Base-by-base conservation (phyloP, 2,113 vertebrate genomes). In the Oreochromis spilurus region DNA sequence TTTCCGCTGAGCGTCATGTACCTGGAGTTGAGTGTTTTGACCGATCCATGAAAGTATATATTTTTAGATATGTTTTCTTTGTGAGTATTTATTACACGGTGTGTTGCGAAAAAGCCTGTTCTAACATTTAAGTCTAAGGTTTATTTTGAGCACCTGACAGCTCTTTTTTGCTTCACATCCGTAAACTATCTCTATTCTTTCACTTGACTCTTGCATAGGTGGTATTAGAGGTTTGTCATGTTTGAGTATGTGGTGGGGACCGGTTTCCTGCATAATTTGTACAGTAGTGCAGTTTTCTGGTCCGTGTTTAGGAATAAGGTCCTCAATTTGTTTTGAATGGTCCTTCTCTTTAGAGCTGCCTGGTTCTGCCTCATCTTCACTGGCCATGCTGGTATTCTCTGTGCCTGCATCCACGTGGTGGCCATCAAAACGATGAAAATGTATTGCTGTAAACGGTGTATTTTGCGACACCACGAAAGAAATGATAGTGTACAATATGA, bases 251-350 rank as follows among this genome's bases (percentile, higher is more conserved):
- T 55, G 21, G 53, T 55, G 21, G 4, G 21, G 12, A 55, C 29
- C 4, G 0, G 4, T 55, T 55, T 26, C 21, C 54, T 26, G 2
- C 54, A 26, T 55, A 55, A 4, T 55, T 26, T 55, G 54, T 26
- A 55, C 1, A 55, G 24, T 55, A 1, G 53, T 55, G 21, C 21
- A 55, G 11, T 55, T 55, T 55, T 55, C 6, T 55, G 54, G 2
- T 55, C 54, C 1, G 0, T 26, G 54, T 26, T 55, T 55, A 55
- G 54, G 21, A 55, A 55, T 26, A 55, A 26, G 4, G 21, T 55
- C 54, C 54, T 55, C 54, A 26, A 7, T 26, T 55, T 55, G 54
- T 55, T 55, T 55, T 7, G 54, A 55, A 26, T 55, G 21, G 54
- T 14, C 54, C 54, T 55, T 55, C 54, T 55, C 21, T 26, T 55